phyloP scores from a whole-genome alignment of 2,113 vertebrate genomes.

The Microtus richardsoni region DNA sequence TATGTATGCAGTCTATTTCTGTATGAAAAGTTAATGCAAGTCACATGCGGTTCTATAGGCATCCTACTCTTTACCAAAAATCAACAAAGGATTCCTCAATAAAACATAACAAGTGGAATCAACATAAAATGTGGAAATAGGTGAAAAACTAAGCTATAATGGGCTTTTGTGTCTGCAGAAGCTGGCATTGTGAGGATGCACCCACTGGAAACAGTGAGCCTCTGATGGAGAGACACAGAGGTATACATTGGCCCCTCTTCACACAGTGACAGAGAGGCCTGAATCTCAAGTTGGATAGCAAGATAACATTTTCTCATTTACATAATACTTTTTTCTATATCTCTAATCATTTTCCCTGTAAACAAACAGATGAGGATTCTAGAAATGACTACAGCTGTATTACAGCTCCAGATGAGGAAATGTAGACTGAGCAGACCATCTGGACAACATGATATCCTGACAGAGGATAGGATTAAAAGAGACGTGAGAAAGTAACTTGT shows the following conservation, averaged over 20 bases:
- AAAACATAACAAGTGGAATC: background rate
- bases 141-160: background rate
- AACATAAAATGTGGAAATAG: background rate
- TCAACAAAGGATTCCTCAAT: background rate
- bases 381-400: background rate
- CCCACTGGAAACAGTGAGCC: background rate
- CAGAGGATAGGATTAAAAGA: background rate
- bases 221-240: background rate
- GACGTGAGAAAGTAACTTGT: background rate
- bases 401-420: background rate
- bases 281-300: accelerated
- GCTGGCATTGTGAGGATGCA: accelerated
- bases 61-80: background rate
- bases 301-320: background rate
- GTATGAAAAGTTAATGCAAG: background rate
- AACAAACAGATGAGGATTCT: background rate
- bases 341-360: background rate
- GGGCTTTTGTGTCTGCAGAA: background rate
- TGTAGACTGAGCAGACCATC: background rate
- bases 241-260: accelerated
- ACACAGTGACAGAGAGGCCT: background rate
- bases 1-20: background rate
- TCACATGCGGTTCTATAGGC: background rate
- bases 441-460: background rate
- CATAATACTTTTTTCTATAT: background rate